Base-by-base conservation (phyloP, 2,888 invertebrate species). In the Ferrisia virgata region DNA sequence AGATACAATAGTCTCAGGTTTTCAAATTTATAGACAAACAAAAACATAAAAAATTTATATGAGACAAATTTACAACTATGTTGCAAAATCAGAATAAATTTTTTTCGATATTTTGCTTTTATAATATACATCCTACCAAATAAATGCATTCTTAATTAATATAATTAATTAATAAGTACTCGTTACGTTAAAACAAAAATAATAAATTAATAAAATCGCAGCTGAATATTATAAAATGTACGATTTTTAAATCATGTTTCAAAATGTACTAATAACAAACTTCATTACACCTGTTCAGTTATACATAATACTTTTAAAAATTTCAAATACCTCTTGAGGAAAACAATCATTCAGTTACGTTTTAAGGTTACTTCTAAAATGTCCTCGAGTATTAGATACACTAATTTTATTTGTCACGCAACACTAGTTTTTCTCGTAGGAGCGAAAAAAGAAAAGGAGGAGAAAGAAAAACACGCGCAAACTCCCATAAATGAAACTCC, bases 151-250 rank as follows among this genome's bases (percentile, higher is more conserved):
- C 72, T 76, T 76, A 76, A 76, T 36, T 76, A 18, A 76, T 22
- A 76, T 76, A 76, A 36, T 76, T 76, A 36, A 76, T 76, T 76
- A 76, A 76, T 76, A 76, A 76, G 72, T 76, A 76, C 72, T 76
- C 33, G 33, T 76, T 76, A 76, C 72, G 72, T 76, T 36, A 76
- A 72, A 72, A n/a, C n/a, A n/a, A n/a, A 72, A 72, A 31, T 33
- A 36, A 76, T 36, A 76, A 36, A 76, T 76, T 36, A 76, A 36
- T 36, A 76, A 72, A 69, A 69, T 69, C 69, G 28, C 69, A 53
- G 53, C 18, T 53, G 47, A 47, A 47, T 47, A 47, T 47, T n/a
- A 47, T n/a, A 47, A 69, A 69, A 31, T 3, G 31, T 69, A 69
- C 69, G 15, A 69, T 31, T 69, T 76, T 36, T 33, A 25, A 69